Percentiles rank a stretch among this genome's conserved stretches.
Conservation (phyloP, 2,888 invertebrate species). For the Synanthedon andrenaeformis region DNA sequence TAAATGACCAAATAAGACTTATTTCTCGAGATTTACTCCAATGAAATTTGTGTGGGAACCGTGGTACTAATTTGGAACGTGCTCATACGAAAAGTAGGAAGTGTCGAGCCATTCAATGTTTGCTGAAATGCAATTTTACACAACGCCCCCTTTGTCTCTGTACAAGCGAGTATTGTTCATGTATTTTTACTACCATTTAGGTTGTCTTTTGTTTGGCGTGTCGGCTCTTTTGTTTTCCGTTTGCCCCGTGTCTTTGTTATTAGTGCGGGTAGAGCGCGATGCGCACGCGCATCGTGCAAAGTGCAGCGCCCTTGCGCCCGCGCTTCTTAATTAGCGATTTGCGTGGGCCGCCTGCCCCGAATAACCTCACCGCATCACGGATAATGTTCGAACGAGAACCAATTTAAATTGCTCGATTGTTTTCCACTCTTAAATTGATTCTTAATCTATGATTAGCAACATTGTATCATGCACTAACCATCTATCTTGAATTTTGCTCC, state of each 20-base stretch:
- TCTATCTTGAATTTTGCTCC: no score
- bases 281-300: conserved; percentile 29
- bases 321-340: conserved; percentile 61
- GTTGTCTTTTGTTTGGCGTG: conserved; percentile 21
- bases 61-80: no score
- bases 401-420: conserved; percentile 4
- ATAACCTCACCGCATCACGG: conserved; percentile 53
- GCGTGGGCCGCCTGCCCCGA: conserved; percentile 49
- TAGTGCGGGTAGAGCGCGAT: conserved; percentile 20
- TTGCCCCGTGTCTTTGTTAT: conserved; percentile 17
- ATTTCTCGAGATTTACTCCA: no score
- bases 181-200: conserved; percentile 35
- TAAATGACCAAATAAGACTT: no score
- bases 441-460: no score
- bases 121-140: conserved; percentile 16
- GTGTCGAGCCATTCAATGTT: conserved; percentile 3
- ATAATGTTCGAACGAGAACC: conserved; percentile 4
- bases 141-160: conserved; percentile 43
- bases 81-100: no score
- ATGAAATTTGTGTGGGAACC: no score
- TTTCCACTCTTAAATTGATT: background rate
- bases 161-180: conserved; percentile 24
- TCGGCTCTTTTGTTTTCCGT: conserved; percentile 30
- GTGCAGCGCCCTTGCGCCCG: conserved; percentile 59
- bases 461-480: no score